Evolutionary conservation across 1,140 invertebrate species (phyloP), one percentile per base, ranked within the genome.

Genomic region (Drosophila tani): DNA sequence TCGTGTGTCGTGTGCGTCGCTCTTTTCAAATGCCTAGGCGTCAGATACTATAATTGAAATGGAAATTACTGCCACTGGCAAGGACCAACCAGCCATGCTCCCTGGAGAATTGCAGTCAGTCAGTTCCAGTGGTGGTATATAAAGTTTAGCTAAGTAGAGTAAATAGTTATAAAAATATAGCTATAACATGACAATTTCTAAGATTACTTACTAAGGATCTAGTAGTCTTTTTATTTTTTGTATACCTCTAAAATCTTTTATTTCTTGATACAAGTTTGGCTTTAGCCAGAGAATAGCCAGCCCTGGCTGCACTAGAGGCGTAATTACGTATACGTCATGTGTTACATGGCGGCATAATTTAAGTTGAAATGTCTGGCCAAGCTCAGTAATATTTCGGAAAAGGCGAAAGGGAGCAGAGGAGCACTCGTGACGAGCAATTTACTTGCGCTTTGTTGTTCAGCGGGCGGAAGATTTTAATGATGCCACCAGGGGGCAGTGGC

Each of bases 381-480:
- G 71, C 66, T 38, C 41, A 19, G 55, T 49, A 50, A 60, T 43
- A 64, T 66, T 76, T 64, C 1, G 55, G 21, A 17, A 32, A 71
- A 35, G 29, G 35, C 32, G 27, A 58, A 77, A 51, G 51, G 45
- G 32, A 76, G 75, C 38, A 71, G 69, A 86, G 66, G 73, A 71
- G 66, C 59, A 53, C 46, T 63, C 38, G 47, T 69, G 75, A 56
- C 75, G 66, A 84, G 78, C 78, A 88, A 88, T 90, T 88, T 90
- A 70, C 85, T 68, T 50, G 66, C 58, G 81, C 85, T 88, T 87
- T 87, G 85, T 84, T 78, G 84, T 84, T 79, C 85, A 84, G 63
- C 47, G 17, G 56, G 79, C 82, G 85, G 75, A 91, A 90, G 79
- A 90, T 90, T 90, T 90, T 90, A 90, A 90, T 90, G 85, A 90